Evolutionary conservation across 2,113 vertebrate species (phyloP).

Genomic region (Centropristis striata): DNA sequence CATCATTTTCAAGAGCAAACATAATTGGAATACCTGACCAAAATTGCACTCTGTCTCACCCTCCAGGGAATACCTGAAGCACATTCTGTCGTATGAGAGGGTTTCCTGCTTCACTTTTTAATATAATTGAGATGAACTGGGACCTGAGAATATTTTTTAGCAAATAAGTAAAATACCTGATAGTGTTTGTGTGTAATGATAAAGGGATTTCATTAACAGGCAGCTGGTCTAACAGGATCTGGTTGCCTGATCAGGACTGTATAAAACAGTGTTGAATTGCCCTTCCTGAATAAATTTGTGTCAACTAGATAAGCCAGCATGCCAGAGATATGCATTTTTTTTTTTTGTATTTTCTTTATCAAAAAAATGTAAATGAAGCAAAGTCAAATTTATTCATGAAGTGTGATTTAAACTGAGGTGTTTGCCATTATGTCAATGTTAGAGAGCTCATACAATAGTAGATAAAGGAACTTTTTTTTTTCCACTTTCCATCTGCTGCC

Average conservation of each 20-base stretch:
- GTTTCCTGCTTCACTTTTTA: not conserved
- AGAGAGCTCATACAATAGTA: not conserved
- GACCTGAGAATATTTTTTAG: slow-evolving; percentile 6
- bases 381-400: slow-evolving; percentile 10
- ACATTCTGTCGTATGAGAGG: not conserved
- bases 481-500: not conserved
- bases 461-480: slow-evolving; percentile 8
- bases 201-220: slow-evolving; percentile 10
- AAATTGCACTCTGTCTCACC: not conserved
- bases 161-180: not conserved
- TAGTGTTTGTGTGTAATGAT: slow-evolving; percentile 25
- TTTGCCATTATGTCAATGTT: slow-evolving; percentile 7
- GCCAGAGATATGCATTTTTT: not conserved
- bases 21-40: slow-evolving; percentile 21
- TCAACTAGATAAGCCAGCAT: slow-evolving; percentile 27
- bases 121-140: slow-evolving; percentile 4
- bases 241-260: slow-evolving; percentile 17
- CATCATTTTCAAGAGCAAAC: slow-evolving; percentile 22
- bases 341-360: slow-evolving; percentile 14
- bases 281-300: slow-evolving; percentile 18
- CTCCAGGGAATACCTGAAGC: not conserved
- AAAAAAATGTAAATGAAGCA: not conserved
- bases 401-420: not conserved
- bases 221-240: slow-evolving; percentile 21
- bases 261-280: not conserved